phyloP scores from a whole-genome alignment of 2,797 vertebrate species.

The Odontamblyopus rebecca region DNA sequence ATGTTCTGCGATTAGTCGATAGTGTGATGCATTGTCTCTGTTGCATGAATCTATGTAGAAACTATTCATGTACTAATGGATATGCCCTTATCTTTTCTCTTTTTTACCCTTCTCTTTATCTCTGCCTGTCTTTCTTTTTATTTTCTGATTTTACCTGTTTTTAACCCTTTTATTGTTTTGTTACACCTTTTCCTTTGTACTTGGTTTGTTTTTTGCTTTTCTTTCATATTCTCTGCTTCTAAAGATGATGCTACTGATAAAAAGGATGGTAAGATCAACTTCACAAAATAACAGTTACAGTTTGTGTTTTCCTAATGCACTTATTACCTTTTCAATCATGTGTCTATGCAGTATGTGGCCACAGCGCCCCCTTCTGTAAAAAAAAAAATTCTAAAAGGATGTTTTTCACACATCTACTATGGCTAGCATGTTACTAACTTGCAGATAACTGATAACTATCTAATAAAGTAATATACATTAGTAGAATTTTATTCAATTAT shows the following conservation, averaged over 20 bases:
- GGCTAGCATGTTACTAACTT: conserved; percentile 23
- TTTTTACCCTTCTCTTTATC: conserved; percentile 28
- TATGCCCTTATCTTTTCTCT: conserved; percentile 59
- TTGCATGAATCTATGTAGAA: conserved; percentile 46
- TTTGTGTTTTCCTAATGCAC: conserved; percentile 32
- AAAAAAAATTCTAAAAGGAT: conserved; percentile 4
- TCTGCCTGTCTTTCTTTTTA: conserved; percentile 9
- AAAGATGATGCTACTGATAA: conserved; percentile 99
- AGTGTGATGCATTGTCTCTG: conserved; percentile 28
- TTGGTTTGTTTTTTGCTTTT: conserved; percentile 12
- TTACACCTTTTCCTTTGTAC: conserved; percentile 21
- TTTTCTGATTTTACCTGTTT: conserved; percentile 20
- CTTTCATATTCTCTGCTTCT: conserved; percentile 74
- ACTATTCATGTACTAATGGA: conserved; percentile 61
- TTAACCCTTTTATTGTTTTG: conserved; percentile 15
- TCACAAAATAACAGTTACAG: conserved; percentile 22
- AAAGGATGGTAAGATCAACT: conserved; percentile 93
- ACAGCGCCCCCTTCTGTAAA: conserved; percentile 64
- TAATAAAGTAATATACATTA: not conserved
- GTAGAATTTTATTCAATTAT: not conserved
- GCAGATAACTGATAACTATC: not conserved
- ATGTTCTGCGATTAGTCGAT: conserved; percentile 40
- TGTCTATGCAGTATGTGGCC: conserved; percentile 28
- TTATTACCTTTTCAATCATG: conserved; percentile 20
- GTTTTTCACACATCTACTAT: conserved; percentile 25